phyloP scores from a whole-genome alignment of 2,113 vertebrate genomes.

The Oreochromis tanganicae region DNA sequence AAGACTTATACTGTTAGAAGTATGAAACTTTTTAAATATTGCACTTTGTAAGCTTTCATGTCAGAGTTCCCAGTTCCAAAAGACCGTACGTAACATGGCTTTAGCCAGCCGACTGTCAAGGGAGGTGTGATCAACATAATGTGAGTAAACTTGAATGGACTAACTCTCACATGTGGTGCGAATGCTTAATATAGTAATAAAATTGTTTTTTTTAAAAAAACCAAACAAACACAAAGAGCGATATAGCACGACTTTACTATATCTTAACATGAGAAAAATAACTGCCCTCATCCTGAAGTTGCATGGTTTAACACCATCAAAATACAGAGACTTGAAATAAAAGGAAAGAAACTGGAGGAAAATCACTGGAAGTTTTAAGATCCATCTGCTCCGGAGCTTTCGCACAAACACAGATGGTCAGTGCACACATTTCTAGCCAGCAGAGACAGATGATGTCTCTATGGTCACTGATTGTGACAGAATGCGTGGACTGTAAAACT shows the following conservation, averaged over 20 bases:
- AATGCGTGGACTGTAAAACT: background rate
- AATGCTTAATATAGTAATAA: background rate
- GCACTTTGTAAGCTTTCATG: background rate
- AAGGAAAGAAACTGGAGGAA: background rate
- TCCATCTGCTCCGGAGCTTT: background rate
- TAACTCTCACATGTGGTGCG: background rate
- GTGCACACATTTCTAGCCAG: background rate
- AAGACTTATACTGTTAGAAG: slow-evolving; percentile 11
- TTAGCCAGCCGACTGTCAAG: background rate
- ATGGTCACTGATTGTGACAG: background rate
- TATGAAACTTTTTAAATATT: slow-evolving; percentile 18
- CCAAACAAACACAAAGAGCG: background rate
- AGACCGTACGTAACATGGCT: background rate
- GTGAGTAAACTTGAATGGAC: background rate
- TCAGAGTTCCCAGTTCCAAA: background rate
- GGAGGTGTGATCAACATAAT: background rate
- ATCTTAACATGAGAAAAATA: background rate
- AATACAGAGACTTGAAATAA: background rate
- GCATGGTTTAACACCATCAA: background rate
- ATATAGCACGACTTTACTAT: background rate
- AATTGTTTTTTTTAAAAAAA: accelerated
- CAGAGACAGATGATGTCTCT: background rate
- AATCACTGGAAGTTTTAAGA: background rate
- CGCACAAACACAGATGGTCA: background rate
- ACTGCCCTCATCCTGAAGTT: background rate